Conservation (phyloP, 2,797 vertebrate genomes). For the Percopsis omiscomaycus region DNA sequence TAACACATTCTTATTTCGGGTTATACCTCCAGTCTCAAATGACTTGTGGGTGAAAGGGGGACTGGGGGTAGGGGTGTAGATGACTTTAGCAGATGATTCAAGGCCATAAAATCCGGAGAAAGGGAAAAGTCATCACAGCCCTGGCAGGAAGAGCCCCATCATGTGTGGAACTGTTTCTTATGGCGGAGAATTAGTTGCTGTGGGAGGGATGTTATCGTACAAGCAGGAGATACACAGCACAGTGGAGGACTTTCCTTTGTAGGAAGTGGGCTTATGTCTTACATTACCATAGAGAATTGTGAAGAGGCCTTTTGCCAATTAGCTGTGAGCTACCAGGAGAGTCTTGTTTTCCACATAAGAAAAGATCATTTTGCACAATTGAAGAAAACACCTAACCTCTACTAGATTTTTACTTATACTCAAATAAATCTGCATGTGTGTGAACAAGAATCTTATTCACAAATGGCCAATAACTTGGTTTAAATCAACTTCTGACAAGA, state of each 20-base stretch:
- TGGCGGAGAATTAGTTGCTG: slow-evolving; percentile 18
- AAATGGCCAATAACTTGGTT: slow-evolving; percentile 5
- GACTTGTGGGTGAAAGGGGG: slow-evolving; percentile 25
- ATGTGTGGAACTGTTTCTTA: slow-evolving; percentile 36
- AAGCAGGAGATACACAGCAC: slow-evolving; percentile 53
- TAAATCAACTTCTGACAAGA: slow-evolving; percentile 9
- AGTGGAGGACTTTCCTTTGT: slow-evolving; percentile 50
- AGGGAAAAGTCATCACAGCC: slow-evolving; percentile 46
- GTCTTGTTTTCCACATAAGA: slow-evolving; percentile 21
- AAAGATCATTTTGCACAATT: not conserved
- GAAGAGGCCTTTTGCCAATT: slow-evolving; percentile 26
- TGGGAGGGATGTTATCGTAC: slow-evolving; percentile 43
- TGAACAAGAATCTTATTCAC: too few relatives aligned
- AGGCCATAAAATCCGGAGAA: slow-evolving; percentile 41
- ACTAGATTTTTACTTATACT: not conserved
- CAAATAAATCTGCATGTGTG: too few relatives aligned
- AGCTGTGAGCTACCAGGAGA: slow-evolving; percentile 13
- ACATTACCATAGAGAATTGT: slow-evolving; percentile 50
- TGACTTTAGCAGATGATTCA: slow-evolving; percentile 67
- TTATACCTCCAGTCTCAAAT: slow-evolving; percentile 30
- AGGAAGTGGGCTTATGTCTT: slow-evolving; percentile 53
- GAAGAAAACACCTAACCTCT: not conserved
- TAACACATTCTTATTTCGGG: slow-evolving; percentile 31
- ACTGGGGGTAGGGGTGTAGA: slow-evolving; percentile 25
- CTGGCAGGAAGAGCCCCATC: slow-evolving; percentile 47